Conservation (phyloP, 2,888 invertebrate genomes). For the Reticulitermes lucifugus region DNA sequence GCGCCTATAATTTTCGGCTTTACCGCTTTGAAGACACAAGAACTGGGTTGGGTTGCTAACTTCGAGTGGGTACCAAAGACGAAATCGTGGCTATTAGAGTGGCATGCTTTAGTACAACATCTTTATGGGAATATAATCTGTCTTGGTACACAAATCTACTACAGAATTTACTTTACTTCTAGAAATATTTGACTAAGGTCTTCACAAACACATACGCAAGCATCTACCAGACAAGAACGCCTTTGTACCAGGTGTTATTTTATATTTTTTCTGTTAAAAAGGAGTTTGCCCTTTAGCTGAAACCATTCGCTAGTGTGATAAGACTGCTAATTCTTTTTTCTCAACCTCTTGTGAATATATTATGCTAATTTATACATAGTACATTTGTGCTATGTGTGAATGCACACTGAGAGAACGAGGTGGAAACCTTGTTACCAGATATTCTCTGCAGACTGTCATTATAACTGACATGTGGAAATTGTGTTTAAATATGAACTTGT, state of each 20-base stretch:
- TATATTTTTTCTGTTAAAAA: background rate
- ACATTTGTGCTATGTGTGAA: background rate
- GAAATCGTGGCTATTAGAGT: too few relatives aligned
- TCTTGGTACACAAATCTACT: slow-evolving; percentile 6
- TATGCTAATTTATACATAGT: slow-evolving; percentile 9
- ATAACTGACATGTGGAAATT: background rate
- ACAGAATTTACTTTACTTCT: slow-evolving; percentile 19
- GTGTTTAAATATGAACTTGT: background rate
- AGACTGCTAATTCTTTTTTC: slow-evolving; percentile 6
- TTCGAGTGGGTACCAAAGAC: too few relatives aligned
- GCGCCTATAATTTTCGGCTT: too few relatives aligned
- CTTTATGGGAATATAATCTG: background rate
- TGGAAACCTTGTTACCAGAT: background rate
- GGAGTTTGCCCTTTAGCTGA: background rate
- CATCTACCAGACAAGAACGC: background rate
- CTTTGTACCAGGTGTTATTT: background rate
- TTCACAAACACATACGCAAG: background rate
- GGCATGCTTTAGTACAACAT: background rate
- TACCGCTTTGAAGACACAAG: too few relatives aligned
- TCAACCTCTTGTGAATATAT: background rate
- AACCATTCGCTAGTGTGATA: background rate
- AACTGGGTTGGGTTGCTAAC: too few relatives aligned
- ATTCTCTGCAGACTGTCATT: background rate
- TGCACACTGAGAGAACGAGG: background rate
- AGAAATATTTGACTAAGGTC: slow-evolving; percentile 23